phyloP scores from a whole-genome alignment of 2,797 vertebrate genomes.

The Enteromius afrohamiltoni region DNA sequence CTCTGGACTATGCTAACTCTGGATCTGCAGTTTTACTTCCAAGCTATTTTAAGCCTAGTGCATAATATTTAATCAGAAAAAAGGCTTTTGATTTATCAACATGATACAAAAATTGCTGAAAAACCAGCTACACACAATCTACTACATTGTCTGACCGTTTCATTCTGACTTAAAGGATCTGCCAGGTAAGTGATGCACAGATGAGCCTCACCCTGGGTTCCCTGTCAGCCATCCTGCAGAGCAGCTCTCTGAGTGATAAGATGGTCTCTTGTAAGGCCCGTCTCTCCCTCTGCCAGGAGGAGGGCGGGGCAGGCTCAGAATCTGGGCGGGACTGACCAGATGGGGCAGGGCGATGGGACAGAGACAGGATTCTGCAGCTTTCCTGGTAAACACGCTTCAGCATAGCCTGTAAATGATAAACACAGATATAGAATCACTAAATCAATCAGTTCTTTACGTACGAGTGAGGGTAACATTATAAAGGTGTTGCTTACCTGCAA shows the following conservation, averaged over 20 bases:
- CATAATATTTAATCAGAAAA: background rate
- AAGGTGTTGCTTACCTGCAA: conserved; percentile 79
- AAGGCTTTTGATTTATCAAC: background rate
- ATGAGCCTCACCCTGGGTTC: conserved; percentile 78
- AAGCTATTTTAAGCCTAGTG: background rate
- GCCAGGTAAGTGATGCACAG: background rate
- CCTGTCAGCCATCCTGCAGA: conserved; percentile 80
- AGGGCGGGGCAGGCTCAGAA: conserved; percentile 56
- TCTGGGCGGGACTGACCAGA: conserved; percentile 61
- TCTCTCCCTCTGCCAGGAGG: conserved; percentile 82
- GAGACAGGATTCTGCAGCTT: conserved; percentile 85
- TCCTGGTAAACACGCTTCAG: conserved; percentile 91
- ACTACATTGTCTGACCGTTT: background rate
- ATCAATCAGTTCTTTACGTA: too few species aligned
- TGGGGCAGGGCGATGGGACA: conserved; percentile 79
- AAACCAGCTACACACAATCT: background rate
- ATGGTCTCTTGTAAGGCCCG: conserved; percentile 84
- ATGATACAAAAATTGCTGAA: background rate
- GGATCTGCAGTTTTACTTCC: background rate
- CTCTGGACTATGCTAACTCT: background rate
- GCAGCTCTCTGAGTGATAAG: conserved; percentile 82
- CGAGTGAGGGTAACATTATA: background rate
- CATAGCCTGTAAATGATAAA: conserved; percentile 73
- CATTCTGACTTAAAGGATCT: background rate
- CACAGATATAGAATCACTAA: background rate